A percentile compares a stretch with the other conserved stretches of the same genome.
phyloP scores from a whole-genome alignment of 1,140 invertebrate genomes.

The Cydia amplana region DNA sequence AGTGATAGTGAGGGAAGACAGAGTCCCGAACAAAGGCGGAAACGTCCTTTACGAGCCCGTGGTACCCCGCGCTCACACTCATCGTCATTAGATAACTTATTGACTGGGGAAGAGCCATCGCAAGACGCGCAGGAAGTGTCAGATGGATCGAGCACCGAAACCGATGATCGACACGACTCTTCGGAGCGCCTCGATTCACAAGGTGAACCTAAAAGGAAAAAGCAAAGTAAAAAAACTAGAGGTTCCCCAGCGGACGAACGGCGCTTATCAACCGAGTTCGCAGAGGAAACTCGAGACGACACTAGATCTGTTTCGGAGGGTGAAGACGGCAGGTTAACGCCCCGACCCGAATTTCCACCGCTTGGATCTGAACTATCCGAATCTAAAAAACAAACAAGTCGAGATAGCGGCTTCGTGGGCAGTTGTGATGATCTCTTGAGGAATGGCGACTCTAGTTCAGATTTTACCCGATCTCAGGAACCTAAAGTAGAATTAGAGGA shows the following conservation, averaged over 20 bases:
- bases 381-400: slow-evolving; percentile 86
- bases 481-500: slow-evolving; percentile 80
- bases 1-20: slow-evolving; percentile 92
- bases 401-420: slow-evolving; percentile 92
- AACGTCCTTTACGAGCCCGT: slow-evolving; percentile 87
- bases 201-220: slow-evolving; percentile 91
- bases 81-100: slow-evolving; percentile 87
- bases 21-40: slow-evolving; percentile 91
- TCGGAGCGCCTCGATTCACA: slow-evolving; percentile 86
- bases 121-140: slow-evolving; percentile 80
- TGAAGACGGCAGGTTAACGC: slow-evolving; percentile 82
- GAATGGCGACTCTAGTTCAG: slow-evolving; percentile 80
- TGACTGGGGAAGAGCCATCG: slow-evolving; percentile 81
- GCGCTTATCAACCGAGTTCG: slow-evolving; percentile 66
- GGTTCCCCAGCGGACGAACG: slow-evolving; percentile 80
- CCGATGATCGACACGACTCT: slow-evolving; percentile 87
- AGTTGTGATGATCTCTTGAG: slow-evolving; percentile 92
- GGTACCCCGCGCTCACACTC: slow-evolving; percentile 90
- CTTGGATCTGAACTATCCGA: slow-evolving; percentile 78
- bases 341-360: slow-evolving; percentile 81
- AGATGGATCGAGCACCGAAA: slow-evolving; percentile 87
- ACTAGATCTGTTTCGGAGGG: slow-evolving; percentile 83
- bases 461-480: slow-evolving; percentile 75
- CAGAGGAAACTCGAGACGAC: slow-evolving; percentile 79
- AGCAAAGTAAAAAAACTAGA: slow-evolving; percentile 83